A percentile compares a stretch with the other conserved stretches of the same genome.
These are phyloP conservation scores for Columba janthina DNA, from an alignment of 2,113 vertebrate genomes.

Conservation along the genomic window DNA sequence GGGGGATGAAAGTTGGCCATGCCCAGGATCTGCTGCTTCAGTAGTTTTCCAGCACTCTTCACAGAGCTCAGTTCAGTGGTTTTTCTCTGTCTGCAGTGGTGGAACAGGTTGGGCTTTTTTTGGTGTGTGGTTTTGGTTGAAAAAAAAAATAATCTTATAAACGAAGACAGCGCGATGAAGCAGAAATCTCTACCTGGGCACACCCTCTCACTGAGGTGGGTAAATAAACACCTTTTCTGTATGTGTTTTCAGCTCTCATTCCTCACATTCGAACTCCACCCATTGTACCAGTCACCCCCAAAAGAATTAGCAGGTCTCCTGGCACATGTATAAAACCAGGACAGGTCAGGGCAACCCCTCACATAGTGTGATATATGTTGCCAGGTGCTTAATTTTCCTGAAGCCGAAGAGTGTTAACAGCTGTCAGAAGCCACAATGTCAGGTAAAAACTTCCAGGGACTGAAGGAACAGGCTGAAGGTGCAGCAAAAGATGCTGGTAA, in stretches of 20 bases:
- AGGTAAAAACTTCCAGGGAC: not conserved
- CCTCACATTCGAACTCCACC: constrained; percentile 36
- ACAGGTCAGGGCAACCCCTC: not conserved
- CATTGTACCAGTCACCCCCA: not conserved
- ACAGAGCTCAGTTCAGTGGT: not conserved
- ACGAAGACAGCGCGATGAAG: not conserved
- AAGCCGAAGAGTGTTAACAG: not conserved
- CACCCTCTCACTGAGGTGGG: constrained; percentile 10
- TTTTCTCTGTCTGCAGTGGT: not conserved
- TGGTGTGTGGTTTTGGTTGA: not conserved
- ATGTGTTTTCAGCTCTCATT: constrained; percentile 14
- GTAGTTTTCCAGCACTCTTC: constrained; percentile 36
- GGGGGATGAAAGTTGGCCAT: rapidly evolving
- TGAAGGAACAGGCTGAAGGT: constrained; percentile 54
- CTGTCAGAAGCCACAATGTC: constrained; percentile 33
- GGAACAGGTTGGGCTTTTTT: not conserved
- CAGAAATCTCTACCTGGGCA: not conserved
- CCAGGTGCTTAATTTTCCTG: not conserved
- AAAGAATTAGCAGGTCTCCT: not conserved
- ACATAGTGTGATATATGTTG: not conserved
- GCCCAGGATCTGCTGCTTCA: not conserved
- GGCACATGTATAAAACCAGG: constrained; percentile 10
- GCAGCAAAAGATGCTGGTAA: constrained; percentile 60
- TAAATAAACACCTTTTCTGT: constrained; percentile 10
- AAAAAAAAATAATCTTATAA: not conserved